These are phyloP conservation scores for Oscheius sp. DNA, from an alignment of 1,140 invertebrate species.

Conservation along the genomic window DNA sequence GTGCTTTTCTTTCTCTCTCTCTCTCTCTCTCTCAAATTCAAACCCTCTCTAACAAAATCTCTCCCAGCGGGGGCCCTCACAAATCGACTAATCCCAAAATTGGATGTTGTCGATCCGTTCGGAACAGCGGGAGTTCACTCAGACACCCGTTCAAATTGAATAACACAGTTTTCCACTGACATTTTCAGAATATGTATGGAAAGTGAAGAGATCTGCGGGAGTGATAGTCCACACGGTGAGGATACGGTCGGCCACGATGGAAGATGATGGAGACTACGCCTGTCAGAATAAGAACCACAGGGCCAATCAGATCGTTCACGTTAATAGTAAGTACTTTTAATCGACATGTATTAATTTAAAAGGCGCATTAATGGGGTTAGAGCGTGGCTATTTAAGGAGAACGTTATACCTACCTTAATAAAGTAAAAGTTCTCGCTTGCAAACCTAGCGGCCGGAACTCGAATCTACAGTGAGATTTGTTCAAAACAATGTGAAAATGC, in stretches of 20 bases:
- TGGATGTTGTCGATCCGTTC: neutral
- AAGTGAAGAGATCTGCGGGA: slow-evolving; percentile 35
- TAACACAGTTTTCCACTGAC: neutral
- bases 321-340: slow-evolving; percentile 27
- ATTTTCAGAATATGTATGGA: slow-evolving; percentile 40
- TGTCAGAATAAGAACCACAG: slow-evolving; percentile 18
- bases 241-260: slow-evolving; percentile 30
- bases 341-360: too few species aligned
- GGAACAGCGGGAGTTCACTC: neutral
- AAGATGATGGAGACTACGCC: slow-evolving; percentile 37
- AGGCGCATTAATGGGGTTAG: too few species aligned
- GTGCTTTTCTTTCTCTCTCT: slow-evolving; percentile 6
- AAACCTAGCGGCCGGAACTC: too few species aligned
- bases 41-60: neutral
- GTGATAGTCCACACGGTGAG: slow-evolving; percentile 30
- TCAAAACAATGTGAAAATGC: too few species aligned
- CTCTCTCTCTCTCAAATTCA: neutral
- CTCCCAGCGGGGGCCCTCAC: neutral
- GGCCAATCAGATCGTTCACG: slow-evolving; percentile 34
- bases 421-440: too few species aligned
- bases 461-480: too few species aligned
- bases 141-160: neutral
- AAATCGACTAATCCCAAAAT: neutral
- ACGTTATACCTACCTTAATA: too few species aligned
- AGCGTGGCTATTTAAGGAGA: too few species aligned